These are phyloP conservation scores for Chlamydotis undulata DNA, from an alignment of 2,113 vertebrate species.

Conservation along the genomic window DNA sequence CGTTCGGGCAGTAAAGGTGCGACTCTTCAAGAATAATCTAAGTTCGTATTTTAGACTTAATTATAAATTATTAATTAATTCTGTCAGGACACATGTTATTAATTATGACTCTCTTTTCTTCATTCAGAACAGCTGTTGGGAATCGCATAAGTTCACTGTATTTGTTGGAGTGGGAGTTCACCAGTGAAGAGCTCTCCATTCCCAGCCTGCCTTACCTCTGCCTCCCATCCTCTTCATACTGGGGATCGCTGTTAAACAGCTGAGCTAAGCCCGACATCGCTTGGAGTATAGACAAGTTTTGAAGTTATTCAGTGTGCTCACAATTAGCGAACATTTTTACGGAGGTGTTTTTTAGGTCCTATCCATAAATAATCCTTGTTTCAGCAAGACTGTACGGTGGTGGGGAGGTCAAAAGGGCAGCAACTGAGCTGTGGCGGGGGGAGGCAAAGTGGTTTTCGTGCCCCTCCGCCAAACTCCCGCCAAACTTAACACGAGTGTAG, in stretches of 20 bases:
- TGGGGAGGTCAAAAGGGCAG: constrained; percentile 39
- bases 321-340: accelerated
- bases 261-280: neutral
- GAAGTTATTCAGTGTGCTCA: neutral
- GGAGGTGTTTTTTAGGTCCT: neutral
- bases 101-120: constrained; percentile 76
- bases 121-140: constrained; percentile 73
- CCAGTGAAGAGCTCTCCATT: neutral
- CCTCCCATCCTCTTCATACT: neutral
- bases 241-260: neutral
- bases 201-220: neutral
- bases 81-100: constrained; percentile 81
- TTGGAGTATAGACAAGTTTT: accelerated
- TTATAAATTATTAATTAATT: constrained; percentile 82
- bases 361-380: neutral
- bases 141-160: constrained; percentile 60
- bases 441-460: neutral
- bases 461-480: constrained; percentile 20
- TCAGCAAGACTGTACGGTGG: neutral
- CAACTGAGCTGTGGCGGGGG: neutral
- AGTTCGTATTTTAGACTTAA: constrained; percentile 74
- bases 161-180: constrained; percentile 27
- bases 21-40: constrained; percentile 67
- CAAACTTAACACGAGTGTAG: neutral
- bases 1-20: constrained; percentile 43